Percentiles rank a stretch among this genome's conserved stretches.
Evolutionary conservation across 2,113 vertebrate genomes (phyloP).

Genomic region (Gymnobelideus leadbeateri): DNA sequence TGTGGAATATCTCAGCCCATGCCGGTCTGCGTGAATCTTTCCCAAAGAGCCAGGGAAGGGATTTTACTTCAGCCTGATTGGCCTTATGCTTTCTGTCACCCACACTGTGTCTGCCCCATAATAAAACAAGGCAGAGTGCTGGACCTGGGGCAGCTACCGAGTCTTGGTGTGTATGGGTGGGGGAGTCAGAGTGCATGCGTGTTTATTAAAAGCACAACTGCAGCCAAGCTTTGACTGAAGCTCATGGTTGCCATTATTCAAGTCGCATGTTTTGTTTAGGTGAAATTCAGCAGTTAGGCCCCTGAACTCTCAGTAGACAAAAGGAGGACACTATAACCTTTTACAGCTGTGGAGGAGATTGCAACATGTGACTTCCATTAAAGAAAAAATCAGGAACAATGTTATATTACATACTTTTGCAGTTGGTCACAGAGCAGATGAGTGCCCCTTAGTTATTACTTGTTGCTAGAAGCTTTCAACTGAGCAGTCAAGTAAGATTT

Average conservation of each 20-base stretch:
- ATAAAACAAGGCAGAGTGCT: constrained; percentile 66
- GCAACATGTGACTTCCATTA: constrained; percentile 77
- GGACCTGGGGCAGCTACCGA: constrained; percentile 50
- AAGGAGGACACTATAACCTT: constrained; percentile 82
- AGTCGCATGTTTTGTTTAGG: constrained; percentile 72
- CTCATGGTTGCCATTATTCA: constrained; percentile 83
- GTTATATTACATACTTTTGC: constrained; percentile 77
- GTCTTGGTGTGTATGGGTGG: constrained; percentile 12
- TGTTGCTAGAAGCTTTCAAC: constrained; percentile 82
- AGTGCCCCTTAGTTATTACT: constrained; percentile 80
- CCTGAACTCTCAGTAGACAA: constrained; percentile 84
- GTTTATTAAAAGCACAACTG: constrained; percentile 67
- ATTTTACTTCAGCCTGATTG: background rate
- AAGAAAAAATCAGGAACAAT: constrained; percentile 72
- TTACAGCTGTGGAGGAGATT: constrained; percentile 79
- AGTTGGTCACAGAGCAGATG: constrained; percentile 79
- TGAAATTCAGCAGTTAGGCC: constrained; percentile 81
- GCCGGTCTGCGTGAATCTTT: constrained; percentile 50
- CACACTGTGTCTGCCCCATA: constrained; percentile 43
- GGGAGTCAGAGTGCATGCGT: constrained; percentile 9
- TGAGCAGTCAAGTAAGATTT: constrained; percentile 80
- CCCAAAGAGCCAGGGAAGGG: constrained; percentile 33
- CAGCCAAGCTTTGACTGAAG: constrained; percentile 69
- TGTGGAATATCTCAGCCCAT: constrained; percentile 52
- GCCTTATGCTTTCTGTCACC: constrained; percentile 76